Evolutionary conservation across 2,797 vertebrate genomes (phyloP).

Genomic region (Acanthis flammea): DNA sequence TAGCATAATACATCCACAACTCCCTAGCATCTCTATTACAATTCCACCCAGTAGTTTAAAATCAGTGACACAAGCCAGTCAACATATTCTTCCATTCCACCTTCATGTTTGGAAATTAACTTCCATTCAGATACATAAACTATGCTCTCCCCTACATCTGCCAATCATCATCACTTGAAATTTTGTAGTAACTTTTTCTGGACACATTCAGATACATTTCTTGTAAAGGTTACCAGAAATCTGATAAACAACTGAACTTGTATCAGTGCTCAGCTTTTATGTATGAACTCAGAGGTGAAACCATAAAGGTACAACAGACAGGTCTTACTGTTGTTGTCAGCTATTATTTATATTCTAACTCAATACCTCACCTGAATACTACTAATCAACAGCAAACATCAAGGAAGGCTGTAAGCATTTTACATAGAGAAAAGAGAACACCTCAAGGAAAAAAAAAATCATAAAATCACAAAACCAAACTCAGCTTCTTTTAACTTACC

Average conservation of each 20-base stretch:
- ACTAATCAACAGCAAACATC: neutral
- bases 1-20: neutral
- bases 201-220: neutral
- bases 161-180: neutral
- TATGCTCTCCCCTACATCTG: neutral
- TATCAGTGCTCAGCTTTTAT: neutral
- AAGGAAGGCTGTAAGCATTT: neutral
- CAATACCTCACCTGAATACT: neutral
- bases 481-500: neutral
- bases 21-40: neutral
- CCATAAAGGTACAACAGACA: neutral
- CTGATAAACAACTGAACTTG: neutral
- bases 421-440: neutral
- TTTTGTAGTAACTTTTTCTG: neutral
- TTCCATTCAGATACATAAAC: neutral
- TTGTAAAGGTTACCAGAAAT: neutral
- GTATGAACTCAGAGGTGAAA: neutral
- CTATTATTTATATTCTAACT: neutral
- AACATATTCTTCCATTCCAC: neutral
- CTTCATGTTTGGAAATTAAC: neutral
- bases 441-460: neutral
- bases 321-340: neutral
- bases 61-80: neutral
- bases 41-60: neutral
- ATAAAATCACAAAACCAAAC: neutral